phyloP scores from a whole-genome alignment of 2,797 vertebrate species.

The Protonibea diacanthus region DNA sequence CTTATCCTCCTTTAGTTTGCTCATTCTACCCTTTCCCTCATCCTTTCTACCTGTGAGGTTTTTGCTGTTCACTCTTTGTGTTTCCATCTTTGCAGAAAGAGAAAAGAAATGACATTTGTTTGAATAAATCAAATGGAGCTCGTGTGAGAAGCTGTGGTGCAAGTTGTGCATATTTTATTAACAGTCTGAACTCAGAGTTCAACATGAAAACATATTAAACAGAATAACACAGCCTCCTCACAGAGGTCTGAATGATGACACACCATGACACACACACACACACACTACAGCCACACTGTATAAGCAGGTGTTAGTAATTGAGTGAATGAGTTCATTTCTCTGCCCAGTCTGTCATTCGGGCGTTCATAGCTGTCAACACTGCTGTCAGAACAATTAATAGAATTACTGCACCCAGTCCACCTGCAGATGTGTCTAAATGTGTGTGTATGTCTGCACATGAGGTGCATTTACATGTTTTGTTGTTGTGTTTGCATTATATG shows the following conservation, averaged over 20 bases:
- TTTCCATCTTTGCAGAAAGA: neutral
- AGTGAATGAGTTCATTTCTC: constrained; percentile 70
- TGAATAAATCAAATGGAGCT: neutral
- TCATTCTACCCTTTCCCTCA: neutral
- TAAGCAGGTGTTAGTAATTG: constrained; percentile 58
- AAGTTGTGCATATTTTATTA: neutral
- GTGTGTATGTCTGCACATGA: constrained; percentile 19
- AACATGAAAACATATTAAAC: constrained; percentile 25
- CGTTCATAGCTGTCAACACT: constrained; percentile 51
- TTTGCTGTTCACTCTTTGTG: neutral
- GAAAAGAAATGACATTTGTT: neutral
- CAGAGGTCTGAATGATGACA: constrained; percentile 29
- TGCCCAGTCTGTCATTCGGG: constrained; percentile 55
- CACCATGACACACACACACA: constrained; percentile 26
- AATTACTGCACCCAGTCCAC: constrained; percentile 48
- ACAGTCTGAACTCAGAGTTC: neutral
- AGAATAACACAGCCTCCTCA: constrained; percentile 5
- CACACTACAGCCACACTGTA: neutral
- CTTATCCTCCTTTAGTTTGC: neutral
- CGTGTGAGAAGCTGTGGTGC: neutral
- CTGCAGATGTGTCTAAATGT: constrained; percentile 25
- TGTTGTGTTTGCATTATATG: neutral
- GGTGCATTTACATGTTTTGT: constrained; percentile 6
- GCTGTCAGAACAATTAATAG: constrained; percentile 62
- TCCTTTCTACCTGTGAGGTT: neutral